A percentile compares a stretch with the other conserved stretches of the same genome.
phyloP scores from a whole-genome alignment of 2,797 vertebrate species.

The Dermochelys coriacea region DNA sequence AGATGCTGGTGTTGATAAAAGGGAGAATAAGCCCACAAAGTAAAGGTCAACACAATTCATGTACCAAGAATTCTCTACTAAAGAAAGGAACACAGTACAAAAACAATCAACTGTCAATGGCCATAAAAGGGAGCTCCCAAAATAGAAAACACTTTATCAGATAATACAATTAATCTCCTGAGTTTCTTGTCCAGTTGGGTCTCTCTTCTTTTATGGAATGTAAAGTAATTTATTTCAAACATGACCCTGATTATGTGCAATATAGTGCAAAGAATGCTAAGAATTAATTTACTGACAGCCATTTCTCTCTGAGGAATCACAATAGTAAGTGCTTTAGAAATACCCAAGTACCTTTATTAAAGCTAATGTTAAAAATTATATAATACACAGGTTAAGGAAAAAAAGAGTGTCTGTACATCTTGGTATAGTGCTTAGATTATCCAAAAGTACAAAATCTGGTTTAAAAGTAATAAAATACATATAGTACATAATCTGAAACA shows the following conservation, averaged over 20 bases:
- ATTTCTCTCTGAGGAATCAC: not conserved
- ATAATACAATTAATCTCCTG: not conserved
- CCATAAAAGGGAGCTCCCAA: not conserved
- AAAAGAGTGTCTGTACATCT: too few relatives aligned
- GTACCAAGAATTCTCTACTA: not conserved
- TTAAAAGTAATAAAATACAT: too few relatives aligned
- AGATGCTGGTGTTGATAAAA: not conserved
- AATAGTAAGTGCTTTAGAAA: not conserved
- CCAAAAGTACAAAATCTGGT: too few relatives aligned
- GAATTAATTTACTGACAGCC: not conserved
- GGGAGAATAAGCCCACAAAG: not conserved
- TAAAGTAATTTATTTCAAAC: not conserved
- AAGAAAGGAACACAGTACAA: not conserved
- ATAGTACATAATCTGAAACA: too few relatives aligned
- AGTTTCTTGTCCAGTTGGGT: fast-evolving
- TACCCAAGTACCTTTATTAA: not conserved
- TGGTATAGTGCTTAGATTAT: too few relatives aligned
- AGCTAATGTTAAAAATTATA: too few relatives aligned
- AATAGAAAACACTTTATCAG: not conserved
- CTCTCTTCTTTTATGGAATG: not conserved
- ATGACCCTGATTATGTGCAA: not conserved
- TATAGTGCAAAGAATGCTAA: not conserved
- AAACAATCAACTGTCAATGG: not conserved
- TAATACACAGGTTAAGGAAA: too few relatives aligned
- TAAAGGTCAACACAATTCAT: not conserved